phyloP scores from a whole-genome alignment of 2,797 vertebrate species.

The Enteromius mattozi region DNA sequence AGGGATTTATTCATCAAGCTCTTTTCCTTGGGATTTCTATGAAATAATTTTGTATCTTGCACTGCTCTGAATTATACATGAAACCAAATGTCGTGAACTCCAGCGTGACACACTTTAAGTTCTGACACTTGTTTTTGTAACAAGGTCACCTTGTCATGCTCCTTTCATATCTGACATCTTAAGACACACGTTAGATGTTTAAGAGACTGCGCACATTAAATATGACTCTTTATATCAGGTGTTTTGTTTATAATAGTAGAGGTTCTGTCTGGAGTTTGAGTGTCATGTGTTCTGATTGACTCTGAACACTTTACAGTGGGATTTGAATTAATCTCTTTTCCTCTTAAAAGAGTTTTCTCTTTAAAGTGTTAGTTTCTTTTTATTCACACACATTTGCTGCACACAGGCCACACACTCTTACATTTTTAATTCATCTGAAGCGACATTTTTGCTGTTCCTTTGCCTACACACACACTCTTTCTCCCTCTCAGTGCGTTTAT shows the following conservation, averaged over 20 bases:
- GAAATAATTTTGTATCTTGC: constrained; percentile 30
- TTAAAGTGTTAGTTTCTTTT: constrained; percentile 28
- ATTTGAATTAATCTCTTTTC: constrained; percentile 21
- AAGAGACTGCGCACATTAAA: constrained; percentile 38
- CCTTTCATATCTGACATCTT: constrained; percentile 32
- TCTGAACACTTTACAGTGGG: constrained; percentile 27
- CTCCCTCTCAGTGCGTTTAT: constrained; percentile 22
- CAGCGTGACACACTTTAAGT: constrained; percentile 28
- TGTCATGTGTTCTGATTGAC: constrained; percentile 22
- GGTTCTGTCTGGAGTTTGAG: constrained; percentile 27
- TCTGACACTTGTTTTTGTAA: constrained; percentile 37
- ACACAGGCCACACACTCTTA: constrained; percentile 5
- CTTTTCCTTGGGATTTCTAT: constrained; percentile 40
- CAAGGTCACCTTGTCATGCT: constrained; percentile 39
- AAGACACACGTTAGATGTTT: constrained; percentile 36
- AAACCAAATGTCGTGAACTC: constrained; percentile 36
- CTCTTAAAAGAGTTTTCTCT: not conserved
- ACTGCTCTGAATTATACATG: constrained; percentile 27
- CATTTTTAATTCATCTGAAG: constrained; percentile 12
- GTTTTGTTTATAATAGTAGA: constrained; percentile 28
- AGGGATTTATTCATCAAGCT: constrained; percentile 44
- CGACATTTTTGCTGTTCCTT: constrained; percentile 1
- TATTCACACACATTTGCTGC: constrained; percentile 12
- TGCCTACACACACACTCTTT: not conserved
- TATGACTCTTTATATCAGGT: constrained; percentile 29